phyloP scores from a whole-genome alignment of 2,797 vertebrate genomes.

The Darevskia nairensis region DNA sequence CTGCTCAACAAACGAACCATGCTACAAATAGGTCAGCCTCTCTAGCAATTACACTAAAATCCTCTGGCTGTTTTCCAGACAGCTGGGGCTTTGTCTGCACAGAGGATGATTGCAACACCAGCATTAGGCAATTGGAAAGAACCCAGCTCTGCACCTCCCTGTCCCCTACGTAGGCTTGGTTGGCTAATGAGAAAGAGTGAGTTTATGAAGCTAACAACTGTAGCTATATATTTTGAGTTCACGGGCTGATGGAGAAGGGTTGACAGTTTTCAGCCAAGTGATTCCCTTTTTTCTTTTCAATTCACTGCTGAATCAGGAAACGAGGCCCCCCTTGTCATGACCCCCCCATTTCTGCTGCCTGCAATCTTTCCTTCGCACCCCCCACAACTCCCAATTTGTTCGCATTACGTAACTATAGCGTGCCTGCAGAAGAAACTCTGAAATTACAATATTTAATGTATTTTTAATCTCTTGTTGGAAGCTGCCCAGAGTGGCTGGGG shows the following conservation, averaged over 20 bases:
- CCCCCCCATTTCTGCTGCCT: background rate
- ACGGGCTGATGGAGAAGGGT: background rate
- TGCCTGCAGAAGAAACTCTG: no score
- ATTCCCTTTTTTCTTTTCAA: background rate
- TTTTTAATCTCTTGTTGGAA: no score
- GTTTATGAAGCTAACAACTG: background rate
- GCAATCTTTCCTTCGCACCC: background rate
- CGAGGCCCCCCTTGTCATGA: no score
- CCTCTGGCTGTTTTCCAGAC: background rate
- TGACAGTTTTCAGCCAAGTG: background rate
- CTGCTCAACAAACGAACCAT: background rate
- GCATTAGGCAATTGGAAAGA: background rate
- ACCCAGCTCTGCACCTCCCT: background rate
- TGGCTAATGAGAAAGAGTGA: background rate
- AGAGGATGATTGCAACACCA: background rate
- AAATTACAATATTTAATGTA: no score
- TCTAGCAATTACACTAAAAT: constrained; percentile 4
- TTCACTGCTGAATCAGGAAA: background rate
- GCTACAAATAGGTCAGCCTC: constrained; percentile 2
- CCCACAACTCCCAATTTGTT: no score
- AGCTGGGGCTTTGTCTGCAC: background rate
- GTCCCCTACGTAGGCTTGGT: background rate
- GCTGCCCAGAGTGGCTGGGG: no score
- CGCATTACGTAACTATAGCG: no score
- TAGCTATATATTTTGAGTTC: background rate